phyloP scores from a whole-genome alignment of 2,888 invertebrate species.

The Odontocolon sp. region DNA sequence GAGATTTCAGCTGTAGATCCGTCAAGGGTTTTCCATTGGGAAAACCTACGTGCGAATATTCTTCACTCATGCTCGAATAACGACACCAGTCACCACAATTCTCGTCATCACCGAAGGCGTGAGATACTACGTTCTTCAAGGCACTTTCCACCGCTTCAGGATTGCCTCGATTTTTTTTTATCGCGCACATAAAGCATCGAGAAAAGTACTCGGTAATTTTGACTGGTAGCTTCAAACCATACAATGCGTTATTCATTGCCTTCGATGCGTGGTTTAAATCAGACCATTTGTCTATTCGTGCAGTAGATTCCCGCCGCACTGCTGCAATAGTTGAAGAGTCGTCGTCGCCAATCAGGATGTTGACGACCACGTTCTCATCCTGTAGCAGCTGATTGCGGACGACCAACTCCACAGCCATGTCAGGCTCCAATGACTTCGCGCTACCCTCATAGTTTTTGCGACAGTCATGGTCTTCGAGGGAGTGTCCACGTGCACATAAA shows the following conservation, averaged over 20 bases:
- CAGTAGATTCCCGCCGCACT: conserved; percentile 5
- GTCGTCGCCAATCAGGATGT: conserved; percentile 64
- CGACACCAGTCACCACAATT: conserved; percentile 62
- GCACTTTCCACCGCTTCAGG: conserved; percentile 30
- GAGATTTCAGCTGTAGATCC: not conserved
- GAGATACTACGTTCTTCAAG: conserved; percentile 56
- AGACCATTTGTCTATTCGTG: conserved; percentile 19
- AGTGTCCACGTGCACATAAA: conserved; percentile 49
- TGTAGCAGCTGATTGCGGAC: conserved; percentile 58
- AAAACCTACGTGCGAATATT: conserved; percentile 29
- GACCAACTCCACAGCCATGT: conserved; percentile 58
- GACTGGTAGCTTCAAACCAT: conserved; percentile 3
- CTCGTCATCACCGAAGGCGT: conserved; percentile 60
- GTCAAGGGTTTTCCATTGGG: conserved; percentile 15
- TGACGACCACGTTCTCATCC: conserved; percentile 44
- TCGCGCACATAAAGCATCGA: conserved; percentile 54
- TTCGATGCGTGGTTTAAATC: conserved; percentile 22
- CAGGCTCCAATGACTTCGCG: conserved; percentile 69
- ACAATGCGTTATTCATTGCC: conserved; percentile 19
- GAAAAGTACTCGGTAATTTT: conserved; percentile 57
- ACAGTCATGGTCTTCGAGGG: conserved; percentile 64
- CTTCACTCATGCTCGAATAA: not conserved
- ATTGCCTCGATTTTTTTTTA: conserved; percentile 52
- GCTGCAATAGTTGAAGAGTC: conserved; percentile 62
- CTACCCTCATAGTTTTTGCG: conserved; percentile 65